Base-by-base conservation (phyloP, 2,888 invertebrate genomes). In the Anorthoa munda region DNA sequence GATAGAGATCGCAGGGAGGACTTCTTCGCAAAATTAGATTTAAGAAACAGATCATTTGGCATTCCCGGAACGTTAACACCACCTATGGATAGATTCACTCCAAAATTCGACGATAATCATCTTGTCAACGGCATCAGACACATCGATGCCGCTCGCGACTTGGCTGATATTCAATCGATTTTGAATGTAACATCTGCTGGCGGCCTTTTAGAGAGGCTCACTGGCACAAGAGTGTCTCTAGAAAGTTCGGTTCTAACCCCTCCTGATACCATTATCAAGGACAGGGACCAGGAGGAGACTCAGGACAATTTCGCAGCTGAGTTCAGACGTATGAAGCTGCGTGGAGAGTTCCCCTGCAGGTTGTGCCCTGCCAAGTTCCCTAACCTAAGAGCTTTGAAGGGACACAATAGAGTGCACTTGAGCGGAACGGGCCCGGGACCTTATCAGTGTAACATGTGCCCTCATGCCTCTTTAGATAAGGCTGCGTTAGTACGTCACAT, bases 401-500 rank as follows among this genome's bases (percentile, higher is more conserved):
- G 99, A 0, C 99, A 99, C 93, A 99, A 99, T 90, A 97, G 98
- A 69, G 98, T 98, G 2, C 99, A 99, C 92, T 97, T 99, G 82
- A 98, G 97, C 75, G 97, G 98, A 0, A 98, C 97, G 2, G 97
- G 97, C 0, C 97, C 97, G 0, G 98, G 98, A 1, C 98, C 98
- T 1, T 99, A 99, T 93, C 97, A 98, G 68, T 99, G 99, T 95
- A 99, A 99, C 92, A 98, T 99, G 97, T 99, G 99, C 85, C 98
- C 98, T 1, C 99, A 98, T 93, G 97, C 98, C 1, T 98, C 98
- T 83, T 97, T 98, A 55, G 99, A 99, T 91, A 99, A 99, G 93
- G 98, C 98, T 26, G 99, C 99, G 4, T 95, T 99, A 66, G 98
- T 98, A 13, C 97, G 99, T 26, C 99, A 99, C 90, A 98, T 99